phyloP scores from a whole-genome alignment of 2,113 vertebrate species.

The Cyrtonyx montezumae region DNA sequence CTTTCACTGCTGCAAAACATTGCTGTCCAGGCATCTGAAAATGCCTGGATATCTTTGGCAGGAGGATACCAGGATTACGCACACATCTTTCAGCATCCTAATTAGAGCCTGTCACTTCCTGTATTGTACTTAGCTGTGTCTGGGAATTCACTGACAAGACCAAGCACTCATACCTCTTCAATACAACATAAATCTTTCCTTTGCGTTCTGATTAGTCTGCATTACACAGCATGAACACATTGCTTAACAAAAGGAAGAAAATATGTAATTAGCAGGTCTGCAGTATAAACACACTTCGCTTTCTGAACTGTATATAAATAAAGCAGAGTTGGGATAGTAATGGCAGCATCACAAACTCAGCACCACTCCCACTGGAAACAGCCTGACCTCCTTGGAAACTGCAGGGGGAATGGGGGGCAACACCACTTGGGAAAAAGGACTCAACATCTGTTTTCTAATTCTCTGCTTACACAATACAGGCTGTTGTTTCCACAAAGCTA shows the following conservation, averaged over 20 bases:
- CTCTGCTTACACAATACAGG: background rate
- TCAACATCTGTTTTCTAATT: background rate
- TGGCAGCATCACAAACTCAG: background rate
- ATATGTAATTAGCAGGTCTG: constrained; percentile 9
- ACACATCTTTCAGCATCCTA: background rate
- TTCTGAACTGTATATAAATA: background rate
- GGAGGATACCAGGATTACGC: background rate
- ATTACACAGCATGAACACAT: background rate
- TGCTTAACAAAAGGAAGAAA: constrained; percentile 26
- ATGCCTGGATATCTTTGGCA: background rate
- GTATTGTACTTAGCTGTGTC: background rate
- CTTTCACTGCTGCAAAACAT: background rate
- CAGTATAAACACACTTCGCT: background rate
- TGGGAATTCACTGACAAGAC: constrained; percentile 22
- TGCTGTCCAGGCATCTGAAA: background rate
- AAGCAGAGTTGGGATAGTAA: background rate
- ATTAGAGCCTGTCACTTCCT: constrained; percentile 6
- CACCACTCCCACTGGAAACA: background rate
- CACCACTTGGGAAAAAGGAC: background rate
- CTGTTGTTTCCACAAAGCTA: background rate
- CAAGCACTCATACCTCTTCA: constrained; percentile 9
- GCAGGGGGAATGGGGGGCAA: background rate
- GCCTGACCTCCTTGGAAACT: background rate
- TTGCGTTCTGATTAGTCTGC: background rate
- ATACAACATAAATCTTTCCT: constrained; percentile 3